These are phyloP conservation scores for Taenaris catops DNA, from an alignment of 2,888 invertebrate genomes.

Conservation along the genomic window DNA sequence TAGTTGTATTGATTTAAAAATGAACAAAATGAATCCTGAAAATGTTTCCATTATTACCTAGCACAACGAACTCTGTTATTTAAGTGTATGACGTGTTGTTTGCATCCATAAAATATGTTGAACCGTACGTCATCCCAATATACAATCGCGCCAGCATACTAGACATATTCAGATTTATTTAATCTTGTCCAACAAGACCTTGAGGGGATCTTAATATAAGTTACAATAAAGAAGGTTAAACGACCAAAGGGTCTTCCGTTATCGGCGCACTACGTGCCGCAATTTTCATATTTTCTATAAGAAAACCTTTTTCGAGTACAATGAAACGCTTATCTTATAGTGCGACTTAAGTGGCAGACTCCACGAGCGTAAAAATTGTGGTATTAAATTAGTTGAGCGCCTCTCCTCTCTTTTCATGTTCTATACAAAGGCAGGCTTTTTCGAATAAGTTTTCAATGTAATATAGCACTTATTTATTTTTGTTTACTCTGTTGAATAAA, in stretches of 20 bases:
- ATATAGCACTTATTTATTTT: too few relatives aligned
- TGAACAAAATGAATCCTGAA: slow-evolving; percentile 22
- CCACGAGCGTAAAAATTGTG: too few relatives aligned
- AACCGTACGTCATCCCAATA: slow-evolving; percentile 31
- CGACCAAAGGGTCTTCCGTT: slow-evolving; percentile 22
- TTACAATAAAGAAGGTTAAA: slow-evolving; percentile 27
- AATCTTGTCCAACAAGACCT: slow-evolving; percentile 29
- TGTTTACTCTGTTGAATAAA: too few relatives aligned
- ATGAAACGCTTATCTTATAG: slow-evolving; percentile 20
- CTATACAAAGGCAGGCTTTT: too few relatives aligned
- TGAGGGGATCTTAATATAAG: slow-evolving; percentile 25
- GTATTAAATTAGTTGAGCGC: too few relatives aligned
- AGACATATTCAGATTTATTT: slow-evolving; percentile 29
- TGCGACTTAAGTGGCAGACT: neutral
- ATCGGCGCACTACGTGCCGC: slow-evolving; percentile 18
- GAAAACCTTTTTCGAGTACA: slow-evolving; percentile 18
- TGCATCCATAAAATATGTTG: slow-evolving; percentile 37
- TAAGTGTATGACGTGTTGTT: slow-evolving; percentile 49
- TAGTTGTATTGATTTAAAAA: too few relatives aligned
- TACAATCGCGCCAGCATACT: slow-evolving; percentile 23
- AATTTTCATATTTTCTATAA: slow-evolving; percentile 25
- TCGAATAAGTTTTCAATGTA: too few relatives aligned
- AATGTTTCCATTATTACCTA: slow-evolving; percentile 41
- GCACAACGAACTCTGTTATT: slow-evolving; percentile 34
- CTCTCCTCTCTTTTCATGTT: too few relatives aligned